Evolutionary conservation across 2,888 invertebrate genomes (phyloP), one percentile per base, ranked within the genome.

Genomic region (Philaethria dido): DNA sequence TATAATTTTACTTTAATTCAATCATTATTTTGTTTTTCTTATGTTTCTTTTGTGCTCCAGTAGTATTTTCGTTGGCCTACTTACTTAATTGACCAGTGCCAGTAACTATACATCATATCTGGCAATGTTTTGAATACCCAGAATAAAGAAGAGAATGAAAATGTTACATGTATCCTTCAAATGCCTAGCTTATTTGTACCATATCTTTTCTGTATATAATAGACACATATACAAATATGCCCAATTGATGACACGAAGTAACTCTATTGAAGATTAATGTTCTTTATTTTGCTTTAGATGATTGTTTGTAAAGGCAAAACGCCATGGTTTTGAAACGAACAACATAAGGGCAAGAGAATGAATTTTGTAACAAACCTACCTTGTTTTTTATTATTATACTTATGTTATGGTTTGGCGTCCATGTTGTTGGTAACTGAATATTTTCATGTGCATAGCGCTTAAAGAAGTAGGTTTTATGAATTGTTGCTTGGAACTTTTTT

Each of bases 191-290:
- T 11, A 16, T 52, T 33, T n/a, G n/a, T 50, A 52, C 4, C 9
- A 33, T 11, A 0, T 29, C 25, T 52, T 29, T 0, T 29, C 9
- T 29, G 1, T 50, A 29, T 8, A 1, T 33, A 3, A 8, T 29
- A n/a, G 11, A 0, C 16, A 0, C 4, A 11, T 11, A 0, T 29
- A 29, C 25, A 25, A 25, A 50, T 4, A 25, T 16, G 29, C 29
- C 9, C 0, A 3, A 11, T 29, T 25, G 16, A 25, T 50, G 9
- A 29, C 29, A 29, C 22, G 14, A 25, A 48, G 50, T 9, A 16
- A 50, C 29, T 52, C 52, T 33, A 33, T 52, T 4, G 1, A 52
- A 52, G 16, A 52, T 52, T 52, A 29, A 52, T 52, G 29, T 16
- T 33, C 16, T 16, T 52, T 0, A 16, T 50, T 50, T 25, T 50